Conservation (phyloP, 2,797 vertebrate species). For the Helicolenus hilgendorfi region DNA sequence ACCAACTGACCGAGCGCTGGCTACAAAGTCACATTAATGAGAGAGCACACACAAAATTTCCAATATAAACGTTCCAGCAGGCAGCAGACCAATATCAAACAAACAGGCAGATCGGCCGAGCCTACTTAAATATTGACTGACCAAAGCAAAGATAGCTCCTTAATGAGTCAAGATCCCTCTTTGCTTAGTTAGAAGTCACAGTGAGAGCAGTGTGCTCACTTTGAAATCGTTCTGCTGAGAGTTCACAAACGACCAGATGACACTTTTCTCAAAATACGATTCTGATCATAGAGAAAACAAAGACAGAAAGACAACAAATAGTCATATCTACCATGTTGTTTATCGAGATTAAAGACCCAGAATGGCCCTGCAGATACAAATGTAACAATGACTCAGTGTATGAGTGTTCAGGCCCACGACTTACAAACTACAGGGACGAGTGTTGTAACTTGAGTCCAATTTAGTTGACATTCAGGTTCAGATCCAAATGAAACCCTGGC, state of each 20-base stretch:
- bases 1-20: neutral
- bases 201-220: constrained; percentile 13
- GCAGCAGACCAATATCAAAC: constrained; percentile 62
- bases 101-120: constrained; percentile 45
- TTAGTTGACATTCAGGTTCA: constrained; percentile 32
- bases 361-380: constrained; percentile 13
- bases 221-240: constrained; percentile 31
- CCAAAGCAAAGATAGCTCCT: constrained; percentile 66
- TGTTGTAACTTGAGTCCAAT: neutral
- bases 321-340: constrained; percentile 1
- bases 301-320: constrained; percentile 1
- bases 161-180: constrained; percentile 61
- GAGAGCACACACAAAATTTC: constrained; percentile 25
- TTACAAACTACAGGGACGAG: neutral
- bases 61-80: constrained; percentile 33
- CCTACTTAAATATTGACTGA: constrained; percentile 75
- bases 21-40: constrained; percentile 49
- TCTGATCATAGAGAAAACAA: neutral
- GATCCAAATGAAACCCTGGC: constrained; percentile 35
- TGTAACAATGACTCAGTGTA: constrained; percentile 3
- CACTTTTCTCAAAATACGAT: constrained; percentile 18
- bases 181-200: constrained; percentile 29
- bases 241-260: constrained; percentile 39
- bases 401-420: neutral
- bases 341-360: constrained; percentile 22